Conservation (phyloP, 1,140 invertebrate genomes). For the Hyles euphorbiae region DNA sequence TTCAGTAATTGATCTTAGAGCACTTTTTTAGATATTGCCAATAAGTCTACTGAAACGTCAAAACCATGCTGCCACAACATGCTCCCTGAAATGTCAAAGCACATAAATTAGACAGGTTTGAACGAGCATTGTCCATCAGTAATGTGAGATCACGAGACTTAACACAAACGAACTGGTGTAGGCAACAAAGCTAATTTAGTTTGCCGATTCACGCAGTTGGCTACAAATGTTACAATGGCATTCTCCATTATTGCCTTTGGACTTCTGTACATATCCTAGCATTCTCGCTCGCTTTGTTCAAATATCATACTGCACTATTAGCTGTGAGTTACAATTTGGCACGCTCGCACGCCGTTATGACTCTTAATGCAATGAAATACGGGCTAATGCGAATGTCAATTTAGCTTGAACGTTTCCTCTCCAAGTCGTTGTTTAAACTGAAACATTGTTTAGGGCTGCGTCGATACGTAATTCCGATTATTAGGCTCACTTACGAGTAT, state of each 20-base stretch:
- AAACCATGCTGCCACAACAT: too few relatives aligned
- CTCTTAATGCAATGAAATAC: neutral
- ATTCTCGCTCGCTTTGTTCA: conserved; percentile 22
- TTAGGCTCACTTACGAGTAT: neutral
- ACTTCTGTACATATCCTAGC: conserved; percentile 14
- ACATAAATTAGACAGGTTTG: too few relatives aligned
- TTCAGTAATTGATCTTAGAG: too few relatives aligned
- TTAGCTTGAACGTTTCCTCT: neutral
- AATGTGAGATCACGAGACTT: too few relatives aligned
- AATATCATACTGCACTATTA: conserved; percentile 25
- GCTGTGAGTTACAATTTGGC: conserved; percentile 11
- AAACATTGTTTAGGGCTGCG: conserved; percentile 25
- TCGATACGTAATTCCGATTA: conserved; percentile 20
- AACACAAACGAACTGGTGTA: too few relatives aligned
- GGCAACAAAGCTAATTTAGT: conserved; percentile 3
- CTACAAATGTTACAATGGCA: conserved; percentile 19
- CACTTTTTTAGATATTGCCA: too few relatives aligned
- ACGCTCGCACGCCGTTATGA: conserved; percentile 1
- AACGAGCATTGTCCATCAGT: too few relatives aligned
- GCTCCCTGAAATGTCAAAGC: too few relatives aligned
- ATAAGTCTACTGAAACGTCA: too few relatives aligned
- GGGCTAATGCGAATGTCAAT: too few relatives aligned
- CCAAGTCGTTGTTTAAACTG: conserved; percentile 27
- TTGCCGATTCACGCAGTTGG: conserved; percentile 16
- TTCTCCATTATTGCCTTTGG: conserved; percentile 20